Conservation (phyloP, 2,113 vertebrate genomes). For the Acrocephalus arundinaceus region DNA sequence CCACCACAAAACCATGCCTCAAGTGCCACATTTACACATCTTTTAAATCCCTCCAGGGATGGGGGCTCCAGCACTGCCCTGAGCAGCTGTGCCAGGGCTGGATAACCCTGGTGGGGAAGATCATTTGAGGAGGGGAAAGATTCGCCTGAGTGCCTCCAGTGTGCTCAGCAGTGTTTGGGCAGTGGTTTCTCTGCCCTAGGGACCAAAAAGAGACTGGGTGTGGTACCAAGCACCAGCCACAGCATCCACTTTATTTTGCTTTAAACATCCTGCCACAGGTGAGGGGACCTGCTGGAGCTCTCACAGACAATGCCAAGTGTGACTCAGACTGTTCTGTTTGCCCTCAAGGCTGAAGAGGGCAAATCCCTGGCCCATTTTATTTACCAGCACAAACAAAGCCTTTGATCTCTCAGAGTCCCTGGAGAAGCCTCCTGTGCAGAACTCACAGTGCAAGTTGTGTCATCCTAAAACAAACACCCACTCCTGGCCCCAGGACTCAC, state of each 20-base stretch:
- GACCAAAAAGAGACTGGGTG: not conserved
- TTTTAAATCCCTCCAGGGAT: not conserved
- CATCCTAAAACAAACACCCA: not conserved
- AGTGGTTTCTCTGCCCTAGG: not conserved
- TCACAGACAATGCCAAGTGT: not conserved
- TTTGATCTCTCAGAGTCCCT: not conserved
- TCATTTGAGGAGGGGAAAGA: not conserved
- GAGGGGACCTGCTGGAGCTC: not conserved
- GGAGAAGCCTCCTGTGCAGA: not conserved
- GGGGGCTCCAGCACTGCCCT: not conserved
- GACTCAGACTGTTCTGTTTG: not conserved
- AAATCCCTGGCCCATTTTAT: not conserved
- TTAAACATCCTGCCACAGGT: not conserved
- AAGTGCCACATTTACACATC: not conserved
- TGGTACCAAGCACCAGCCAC: not conserved
- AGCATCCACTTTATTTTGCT: fast-evolving
- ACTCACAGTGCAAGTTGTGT: not conserved
- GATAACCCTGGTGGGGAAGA: not conserved
- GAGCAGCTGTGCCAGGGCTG: not conserved
- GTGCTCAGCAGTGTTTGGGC: not conserved
- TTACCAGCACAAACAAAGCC: not conserved
- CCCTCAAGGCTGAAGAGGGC: not conserved
- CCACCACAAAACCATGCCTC: not conserved
- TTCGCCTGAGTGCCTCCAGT: not conserved
- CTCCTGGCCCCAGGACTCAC: not conserved